Evolutionary conservation across 1,140 invertebrate genomes (phyloP).

Genomic region (Formica exsecta): DNA sequence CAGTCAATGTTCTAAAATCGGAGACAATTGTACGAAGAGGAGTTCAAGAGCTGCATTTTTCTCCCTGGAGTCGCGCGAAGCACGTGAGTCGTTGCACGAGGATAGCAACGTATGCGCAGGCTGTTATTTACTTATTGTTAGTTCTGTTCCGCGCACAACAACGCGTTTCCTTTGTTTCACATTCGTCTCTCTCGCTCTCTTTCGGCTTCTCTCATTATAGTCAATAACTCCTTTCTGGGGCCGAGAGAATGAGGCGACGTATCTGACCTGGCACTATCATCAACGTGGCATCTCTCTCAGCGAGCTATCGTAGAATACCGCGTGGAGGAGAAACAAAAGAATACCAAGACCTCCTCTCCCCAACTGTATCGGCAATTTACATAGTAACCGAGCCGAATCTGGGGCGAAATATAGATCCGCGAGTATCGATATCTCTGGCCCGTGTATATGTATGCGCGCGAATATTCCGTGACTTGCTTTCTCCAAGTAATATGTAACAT

Average conservation of each 20-base stretch:
- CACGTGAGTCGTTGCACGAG: slow-evolving; percentile 22
- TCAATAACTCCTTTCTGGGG: slow-evolving; percentile 51
- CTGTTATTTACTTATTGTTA: slow-evolving; percentile 49
- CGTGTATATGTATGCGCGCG: not conserved
- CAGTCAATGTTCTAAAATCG: slow-evolving; percentile 57
- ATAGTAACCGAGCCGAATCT: slow-evolving; percentile 58
- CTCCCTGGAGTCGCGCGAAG: not conserved
- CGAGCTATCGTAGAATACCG: not conserved
- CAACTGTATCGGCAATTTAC: slow-evolving; percentile 47
- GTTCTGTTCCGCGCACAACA: slow-evolving; percentile 24
- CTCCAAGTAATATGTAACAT: slow-evolving; percentile 1
- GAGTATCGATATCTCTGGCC: slow-evolving; percentile 18
- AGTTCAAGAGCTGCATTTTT: slow-evolving; percentile 40
- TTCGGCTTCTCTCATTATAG: slow-evolving; percentile 30
- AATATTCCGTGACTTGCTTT: slow-evolving; percentile 31
- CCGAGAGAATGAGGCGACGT: slow-evolving; percentile 54
- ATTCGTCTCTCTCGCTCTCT: not conserved
- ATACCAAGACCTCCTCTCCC: slow-evolving; percentile 1
- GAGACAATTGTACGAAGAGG: slow-evolving; percentile 27
- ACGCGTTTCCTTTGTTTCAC: slow-evolving; percentile 50
- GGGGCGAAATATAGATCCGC: slow-evolving; percentile 44
- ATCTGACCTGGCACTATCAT: slow-evolving; percentile 60
- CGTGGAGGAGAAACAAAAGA: slow-evolving; percentile 46
- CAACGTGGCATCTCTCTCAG: slow-evolving; percentile 41
- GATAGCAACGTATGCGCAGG: slow-evolving; percentile 40